Evolutionary conservation across 37 sponge, comb jelly and placozoan genomes (phyloP).

Genomic region (Agelas oroides): DNA sequence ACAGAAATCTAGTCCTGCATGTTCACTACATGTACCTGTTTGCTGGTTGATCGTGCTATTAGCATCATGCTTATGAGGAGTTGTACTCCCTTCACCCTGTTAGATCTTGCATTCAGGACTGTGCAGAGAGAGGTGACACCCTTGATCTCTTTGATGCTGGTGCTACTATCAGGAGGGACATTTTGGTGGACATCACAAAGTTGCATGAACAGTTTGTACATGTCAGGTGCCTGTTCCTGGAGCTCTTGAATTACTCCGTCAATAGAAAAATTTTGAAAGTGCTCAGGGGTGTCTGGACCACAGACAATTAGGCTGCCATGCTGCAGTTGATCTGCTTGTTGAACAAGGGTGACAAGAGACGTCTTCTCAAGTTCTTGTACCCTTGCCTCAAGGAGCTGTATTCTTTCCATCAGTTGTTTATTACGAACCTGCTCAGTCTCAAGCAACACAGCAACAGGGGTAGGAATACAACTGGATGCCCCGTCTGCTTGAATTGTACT

Average conservation of each 20-base stretch:
- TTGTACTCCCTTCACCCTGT: neutral
- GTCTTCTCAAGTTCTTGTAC: neutral
- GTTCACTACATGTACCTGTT: neutral
- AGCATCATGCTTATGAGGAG: constrained; percentile 16
- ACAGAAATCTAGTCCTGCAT: neutral
- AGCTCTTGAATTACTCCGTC: too few relatives aligned
- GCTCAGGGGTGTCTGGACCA: neutral
- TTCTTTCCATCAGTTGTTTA: neutral
- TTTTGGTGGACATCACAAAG: too few relatives aligned
- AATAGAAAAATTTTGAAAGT: too few relatives aligned
- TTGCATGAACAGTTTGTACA: too few relatives aligned
- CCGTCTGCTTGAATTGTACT: neutral
- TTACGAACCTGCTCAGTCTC: neutral
- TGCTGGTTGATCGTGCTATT: neutral
- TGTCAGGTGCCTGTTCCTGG: too few relatives aligned
- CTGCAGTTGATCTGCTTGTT: neutral
- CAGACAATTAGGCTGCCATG: neutral
- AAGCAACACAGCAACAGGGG: neutral
- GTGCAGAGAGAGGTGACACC: neutral
- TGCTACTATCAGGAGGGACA: too few relatives aligned
- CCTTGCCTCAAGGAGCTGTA: neutral
- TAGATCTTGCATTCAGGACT: neutral
- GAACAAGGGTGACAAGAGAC: neutral
- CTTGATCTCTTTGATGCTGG: neutral
- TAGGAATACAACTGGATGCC: neutral